Evolutionary conservation across 2,888 invertebrate genomes (phyloP), one percentile per base, ranked within the genome.

Genomic region (Microplitis deprimator): DNA sequence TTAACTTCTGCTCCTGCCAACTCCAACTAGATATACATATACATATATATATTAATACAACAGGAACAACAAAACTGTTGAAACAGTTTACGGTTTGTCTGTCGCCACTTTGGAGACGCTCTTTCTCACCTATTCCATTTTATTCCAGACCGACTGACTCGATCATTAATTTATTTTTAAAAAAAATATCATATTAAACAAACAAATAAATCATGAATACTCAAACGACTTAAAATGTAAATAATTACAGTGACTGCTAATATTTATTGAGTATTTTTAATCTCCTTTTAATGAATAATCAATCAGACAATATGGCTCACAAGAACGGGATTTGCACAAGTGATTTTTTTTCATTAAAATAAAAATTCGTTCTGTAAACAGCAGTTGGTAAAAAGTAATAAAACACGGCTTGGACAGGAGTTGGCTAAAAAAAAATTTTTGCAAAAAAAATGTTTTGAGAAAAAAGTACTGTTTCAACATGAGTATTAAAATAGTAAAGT

Each of bases 101-200:
- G 83, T 82, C 82, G 41, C 80, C 78, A 80, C 75, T 79, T 75
- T 80, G 79, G 81, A 80, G 79, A 79, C 79, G 79, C 80, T 81
- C 76, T 79, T 81, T 79, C 76, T 73, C 90, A 90, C 90, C 88
- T 89, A 90, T 89, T 90, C 91, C 91, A 91, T 91, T 91, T 91
- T 91, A 50, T 8, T 50, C 50, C 50, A 50, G 8, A 50, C 50
- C 6, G 10, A 50, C 50, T 50, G 10, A 50, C 10, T 50, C 8
- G 13, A 50, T 50, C 8, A 50, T 13, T 50, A 50, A 50, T 8
- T 50, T 13, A 50, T 50, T 7, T 7, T 10, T 50, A 50, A 50
- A 13, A 50, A 13, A 13, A 13, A 13, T 50, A 50, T 29, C 2
- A 4, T 29, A 29, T 29, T 29, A 0, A 29, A 29, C 29, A 3